These are phyloP conservation scores for Phalacrocorax carbo DNA, from an alignment of 2,113 vertebrate genomes.

Conservation along the genomic window DNA sequence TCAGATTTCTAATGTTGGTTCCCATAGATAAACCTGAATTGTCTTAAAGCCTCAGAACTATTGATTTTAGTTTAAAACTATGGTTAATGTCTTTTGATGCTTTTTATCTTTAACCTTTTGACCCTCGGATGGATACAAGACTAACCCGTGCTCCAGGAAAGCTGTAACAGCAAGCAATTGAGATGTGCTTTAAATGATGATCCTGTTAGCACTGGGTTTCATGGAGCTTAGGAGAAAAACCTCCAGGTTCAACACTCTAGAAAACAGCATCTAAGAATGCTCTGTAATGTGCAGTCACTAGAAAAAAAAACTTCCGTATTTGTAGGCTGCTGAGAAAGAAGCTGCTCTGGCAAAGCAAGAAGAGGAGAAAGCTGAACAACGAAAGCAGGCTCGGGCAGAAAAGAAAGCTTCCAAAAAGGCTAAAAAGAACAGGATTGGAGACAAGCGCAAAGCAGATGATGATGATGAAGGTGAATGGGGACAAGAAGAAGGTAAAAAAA, in stretches of 20 bases:
- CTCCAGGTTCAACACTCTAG: background rate
- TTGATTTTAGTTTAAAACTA: background rate
- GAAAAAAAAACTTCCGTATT: background rate
- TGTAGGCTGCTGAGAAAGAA: slow-evolving; percentile 89
- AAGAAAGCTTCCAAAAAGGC: slow-evolving; percentile 85
- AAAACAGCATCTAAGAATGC: background rate
- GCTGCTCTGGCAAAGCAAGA: slow-evolving; percentile 84
- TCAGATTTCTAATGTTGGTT: background rate
- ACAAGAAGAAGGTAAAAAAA: slow-evolving; percentile 76
- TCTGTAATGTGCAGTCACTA: background rate
- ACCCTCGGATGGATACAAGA: background rate
- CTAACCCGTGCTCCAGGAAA: background rate
- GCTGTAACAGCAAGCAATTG: background rate
- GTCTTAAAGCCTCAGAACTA: background rate
- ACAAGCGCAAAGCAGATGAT: slow-evolving; percentile 80
- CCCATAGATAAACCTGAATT: background rate
- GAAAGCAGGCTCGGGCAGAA: slow-evolving; percentile 80
- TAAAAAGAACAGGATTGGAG: slow-evolving; percentile 71
- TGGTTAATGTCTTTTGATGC: background rate
- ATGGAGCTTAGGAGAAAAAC: background rate
- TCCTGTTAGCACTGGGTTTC: background rate
- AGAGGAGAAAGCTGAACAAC: slow-evolving; percentile 82
- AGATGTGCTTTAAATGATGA: background rate
- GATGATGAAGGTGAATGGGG: slow-evolving; percentile 82
- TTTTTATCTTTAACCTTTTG: background rate